Evolutionary conservation across 1,140 invertebrate genomes (phyloP), one percentile per base, ranked within the genome.

Genomic region (Phenacoccus solenopsis): DNA sequence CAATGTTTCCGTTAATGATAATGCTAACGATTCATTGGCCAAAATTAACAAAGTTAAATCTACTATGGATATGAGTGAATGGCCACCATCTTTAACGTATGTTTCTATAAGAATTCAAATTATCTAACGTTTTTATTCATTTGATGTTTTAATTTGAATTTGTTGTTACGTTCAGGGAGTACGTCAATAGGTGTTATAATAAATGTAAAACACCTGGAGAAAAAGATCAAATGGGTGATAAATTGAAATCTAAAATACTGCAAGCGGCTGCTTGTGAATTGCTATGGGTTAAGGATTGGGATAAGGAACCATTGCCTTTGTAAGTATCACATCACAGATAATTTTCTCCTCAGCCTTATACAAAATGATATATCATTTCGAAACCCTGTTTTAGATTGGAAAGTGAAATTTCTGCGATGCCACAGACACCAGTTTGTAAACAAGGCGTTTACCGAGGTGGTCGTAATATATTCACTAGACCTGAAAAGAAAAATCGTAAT

Each of bases 171-270:
- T 80, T 12, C 72, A 85, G 83, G 73, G 75, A 89, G 71, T 98
- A 96, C 80, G 93, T 97, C 12, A 88, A 90, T 74, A 85, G 90
- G 73, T 94, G 93, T 76, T 98, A 96, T 82, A 87, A 88, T 35
- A 92, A 92, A 80, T 96, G 93, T 76, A 86, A 86, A 74, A 91
- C 90, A 13, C 83, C 86, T 69, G 84, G 91, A 70, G 92, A 97
- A 78, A 92, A 94, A 80, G 92, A 98, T 83, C 88, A 93, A 77
- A 92, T 98, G 69, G 91, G 96, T 77, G 92, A 93, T 71, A 90
- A 94, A 73, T 80, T 98, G 28, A 96, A 96, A 79, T 92, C 92
- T 35, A 93, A 95, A 80, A 89, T 98, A 70, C 95, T 91, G 22
- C 85, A 87, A 61, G 90, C 93, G 0, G 90, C 90, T n/a, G 89